phyloP scores from a whole-genome alignment of 2,797 vertebrate genomes.

The Hemibagrus guttatus region DNA sequence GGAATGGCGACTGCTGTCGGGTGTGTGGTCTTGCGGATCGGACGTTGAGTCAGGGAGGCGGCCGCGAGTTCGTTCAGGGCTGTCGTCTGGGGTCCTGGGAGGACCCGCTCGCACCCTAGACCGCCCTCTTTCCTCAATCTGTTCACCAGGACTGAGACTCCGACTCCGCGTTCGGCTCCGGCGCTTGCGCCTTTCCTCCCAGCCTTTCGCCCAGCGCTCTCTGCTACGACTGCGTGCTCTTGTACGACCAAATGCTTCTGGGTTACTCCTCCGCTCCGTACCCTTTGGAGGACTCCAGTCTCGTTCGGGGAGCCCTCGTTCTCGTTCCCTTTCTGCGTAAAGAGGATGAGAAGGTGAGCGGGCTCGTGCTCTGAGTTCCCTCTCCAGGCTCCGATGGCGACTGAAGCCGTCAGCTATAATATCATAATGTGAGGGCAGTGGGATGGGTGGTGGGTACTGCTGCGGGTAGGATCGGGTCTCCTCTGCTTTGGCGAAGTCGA shows the following conservation, averaged over 20 bases:
- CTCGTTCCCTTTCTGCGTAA: conserved; percentile 79
- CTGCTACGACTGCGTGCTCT: conserved; percentile 85
- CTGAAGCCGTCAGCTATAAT: conserved; percentile 83
- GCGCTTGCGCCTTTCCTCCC: conserved; percentile 84
- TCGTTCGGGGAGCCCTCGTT: conserved; percentile 82
- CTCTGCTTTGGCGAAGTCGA: conserved; percentile 96
- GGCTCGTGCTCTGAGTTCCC: conserved; percentile 85
- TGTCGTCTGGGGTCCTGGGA: conserved; percentile 80
- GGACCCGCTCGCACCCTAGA: conserved; percentile 72
- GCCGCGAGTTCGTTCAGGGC: conserved; percentile 85
- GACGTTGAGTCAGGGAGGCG: conserved; percentile 82
- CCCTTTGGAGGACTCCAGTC: conserved; percentile 87
- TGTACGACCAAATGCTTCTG: conserved; percentile 82
- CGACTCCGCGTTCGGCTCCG: conserved; percentile 75
- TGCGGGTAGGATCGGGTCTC: conserved; percentile 86
- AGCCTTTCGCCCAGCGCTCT: conserved; percentile 84
- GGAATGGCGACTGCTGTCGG: conserved; percentile 67
- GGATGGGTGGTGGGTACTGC: conserved; percentile 80
- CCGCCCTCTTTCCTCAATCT: conserved; percentile 79
- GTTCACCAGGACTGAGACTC: conserved; percentile 77
- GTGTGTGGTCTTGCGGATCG: conserved; percentile 80
- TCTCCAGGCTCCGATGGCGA: conserved; percentile 86
- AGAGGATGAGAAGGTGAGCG: conserved; percentile 83
- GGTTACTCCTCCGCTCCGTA: conserved; percentile 79
- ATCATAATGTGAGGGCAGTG: conserved; percentile 85